These are phyloP conservation scores for Podarcis muralis DNA, from an alignment of 2,113 vertebrate species.

Conservation along the genomic window DNA sequence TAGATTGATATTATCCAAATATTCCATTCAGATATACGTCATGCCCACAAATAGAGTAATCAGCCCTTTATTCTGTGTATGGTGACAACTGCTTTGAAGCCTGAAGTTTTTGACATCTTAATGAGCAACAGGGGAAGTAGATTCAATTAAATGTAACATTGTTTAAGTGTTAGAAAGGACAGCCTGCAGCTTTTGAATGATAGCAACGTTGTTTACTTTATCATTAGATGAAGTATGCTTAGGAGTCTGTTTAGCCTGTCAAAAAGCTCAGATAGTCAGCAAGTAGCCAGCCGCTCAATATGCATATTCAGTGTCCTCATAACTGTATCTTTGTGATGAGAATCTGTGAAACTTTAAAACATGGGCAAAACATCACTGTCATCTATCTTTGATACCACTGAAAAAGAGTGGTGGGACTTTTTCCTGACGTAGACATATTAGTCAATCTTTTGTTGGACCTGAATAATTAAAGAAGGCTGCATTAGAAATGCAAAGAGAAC, in stretches of 20 bases:
- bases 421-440: not conserved
- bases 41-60: slow-evolving; percentile 54
- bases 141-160: slow-evolving; percentile 76
- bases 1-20: slow-evolving; percentile 64
- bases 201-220: slow-evolving; percentile 46
- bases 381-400: not conserved
- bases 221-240: slow-evolving; percentile 50
- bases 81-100: slow-evolving; percentile 67
- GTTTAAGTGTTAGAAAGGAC: slow-evolving; percentile 67
- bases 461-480: slow-evolving; percentile 5
- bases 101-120: slow-evolving; percentile 73
- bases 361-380: not conserved
- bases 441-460: not conserved
- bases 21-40: slow-evolving; percentile 52
- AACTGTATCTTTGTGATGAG: not conserved
- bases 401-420: not conserved
- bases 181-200: slow-evolving; percentile 68
- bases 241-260: slow-evolving; percentile 71
- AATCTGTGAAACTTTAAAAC: slow-evolving; percentile 11
- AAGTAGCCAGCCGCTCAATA: slow-evolving; percentile 48
- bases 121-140: slow-evolving; percentile 73
- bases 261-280: slow-evolving; percentile 51
- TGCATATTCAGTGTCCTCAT: slow-evolving; percentile 31
- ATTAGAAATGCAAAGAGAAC: not conserved
- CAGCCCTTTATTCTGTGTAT: slow-evolving; percentile 47